phyloP scores from a whole-genome alignment of 2,797 vertebrate species.

The Gorsachius magnificus region DNA sequence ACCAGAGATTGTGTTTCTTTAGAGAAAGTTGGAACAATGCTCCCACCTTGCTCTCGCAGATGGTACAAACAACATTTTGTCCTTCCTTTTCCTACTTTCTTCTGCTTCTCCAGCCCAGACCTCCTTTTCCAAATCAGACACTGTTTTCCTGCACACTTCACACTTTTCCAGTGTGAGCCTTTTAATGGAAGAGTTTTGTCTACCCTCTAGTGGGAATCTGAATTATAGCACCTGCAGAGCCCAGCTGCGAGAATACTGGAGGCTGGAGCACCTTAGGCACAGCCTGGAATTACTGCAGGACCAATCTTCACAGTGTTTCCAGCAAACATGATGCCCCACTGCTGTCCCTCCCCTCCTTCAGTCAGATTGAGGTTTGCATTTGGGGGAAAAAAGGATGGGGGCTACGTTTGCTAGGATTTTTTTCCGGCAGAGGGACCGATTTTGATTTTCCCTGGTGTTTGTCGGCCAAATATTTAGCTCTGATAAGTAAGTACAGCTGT shows the following conservation, averaged over 20 bases:
- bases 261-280: background rate
- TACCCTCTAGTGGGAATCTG: conserved; percentile 70
- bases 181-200: conserved; percentile 23
- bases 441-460: background rate
- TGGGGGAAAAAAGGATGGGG: background rate
- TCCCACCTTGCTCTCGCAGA: background rate
- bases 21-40: background rate
- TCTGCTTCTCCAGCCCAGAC: background rate
- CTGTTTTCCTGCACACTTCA: fast-evolving
- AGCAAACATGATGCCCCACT: background rate
- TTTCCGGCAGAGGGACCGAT: background rate
- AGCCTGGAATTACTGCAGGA: background rate
- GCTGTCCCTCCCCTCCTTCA: background rate
- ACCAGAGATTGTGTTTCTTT: background rate
- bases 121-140: background rate
- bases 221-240: background rate
- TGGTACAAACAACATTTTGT: background rate
- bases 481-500: background rate
- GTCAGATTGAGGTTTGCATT: background rate
- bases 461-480: background rate
- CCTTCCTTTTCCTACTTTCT: background rate
- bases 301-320: fast-evolving
- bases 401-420: background rate
- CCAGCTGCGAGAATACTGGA: fast-evolving
- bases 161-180: background rate